Evolutionary conservation across 1,140 invertebrate genomes (phyloP).

Genomic region (Tetragnatha versicolor): DNA sequence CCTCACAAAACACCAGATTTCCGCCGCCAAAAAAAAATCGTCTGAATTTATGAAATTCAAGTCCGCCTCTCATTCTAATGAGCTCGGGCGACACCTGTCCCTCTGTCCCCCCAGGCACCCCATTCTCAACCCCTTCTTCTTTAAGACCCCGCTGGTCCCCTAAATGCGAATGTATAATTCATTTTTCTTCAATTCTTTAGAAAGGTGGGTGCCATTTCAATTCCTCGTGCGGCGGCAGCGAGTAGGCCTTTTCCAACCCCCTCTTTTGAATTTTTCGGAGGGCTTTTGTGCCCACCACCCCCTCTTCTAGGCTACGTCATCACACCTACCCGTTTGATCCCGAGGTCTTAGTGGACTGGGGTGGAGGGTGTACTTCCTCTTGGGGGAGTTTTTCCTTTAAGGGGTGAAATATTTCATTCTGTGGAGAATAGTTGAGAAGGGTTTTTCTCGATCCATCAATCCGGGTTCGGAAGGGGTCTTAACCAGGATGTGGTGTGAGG

Average conservation of each 20-base stretch:
- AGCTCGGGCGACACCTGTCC: slow-evolving; percentile 37
- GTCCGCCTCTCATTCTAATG: slow-evolving; percentile 35
- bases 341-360: slow-evolving; percentile 15
- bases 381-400: no score
- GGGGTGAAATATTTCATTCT: no score
- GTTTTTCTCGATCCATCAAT: not conserved
- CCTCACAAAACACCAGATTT: no score
- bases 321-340: slow-evolving; percentile 16
- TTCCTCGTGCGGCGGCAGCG: slow-evolving; percentile 21
- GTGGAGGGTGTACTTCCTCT: no score
- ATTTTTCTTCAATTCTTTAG: slow-evolving; percentile 51
- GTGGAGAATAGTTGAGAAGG: no score
- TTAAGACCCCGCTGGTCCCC: slow-evolving; percentile 40
- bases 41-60: slow-evolving; percentile 34
- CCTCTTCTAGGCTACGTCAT: not conserved
- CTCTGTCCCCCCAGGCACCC: not conserved
- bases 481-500: not conserved
- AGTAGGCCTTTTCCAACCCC: slow-evolving; percentile 7
- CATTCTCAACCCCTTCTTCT: not conserved
- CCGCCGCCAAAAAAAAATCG: not conserved
- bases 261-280: slow-evolving; percentile 3
- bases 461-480: not conserved
- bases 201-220: slow-evolving; percentile 38
- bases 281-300: not conserved
- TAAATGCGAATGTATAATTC: slow-evolving; percentile 50